phyloP scores from a whole-genome alignment of 2,113 vertebrate species.

The Cololabis saira region DNA sequence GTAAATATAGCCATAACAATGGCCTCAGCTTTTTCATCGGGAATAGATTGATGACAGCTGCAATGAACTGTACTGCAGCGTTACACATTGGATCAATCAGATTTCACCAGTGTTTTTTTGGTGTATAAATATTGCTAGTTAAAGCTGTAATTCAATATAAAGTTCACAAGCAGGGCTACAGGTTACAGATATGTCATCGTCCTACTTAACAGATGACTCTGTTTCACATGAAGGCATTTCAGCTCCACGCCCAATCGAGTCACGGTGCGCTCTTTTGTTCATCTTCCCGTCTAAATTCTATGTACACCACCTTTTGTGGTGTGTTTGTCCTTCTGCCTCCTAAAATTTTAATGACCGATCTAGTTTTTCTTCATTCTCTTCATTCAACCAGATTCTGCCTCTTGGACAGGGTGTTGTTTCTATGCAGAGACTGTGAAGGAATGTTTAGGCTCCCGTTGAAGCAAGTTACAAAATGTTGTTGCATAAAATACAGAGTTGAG shows the following conservation, averaged over 20 bases:
- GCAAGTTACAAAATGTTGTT: no score
- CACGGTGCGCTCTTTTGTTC: constrained; percentile 14
- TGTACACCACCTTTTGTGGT: no score
- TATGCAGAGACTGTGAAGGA: neutral
- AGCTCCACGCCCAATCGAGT: constrained; percentile 45
- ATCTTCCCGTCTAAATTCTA: neutral
- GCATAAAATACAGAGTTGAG: no score
- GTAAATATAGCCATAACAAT: neutral
- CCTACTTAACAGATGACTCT: constrained; percentile 57
- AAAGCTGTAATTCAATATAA: neutral
- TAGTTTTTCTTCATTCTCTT: neutral
- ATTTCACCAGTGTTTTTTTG: neutral
- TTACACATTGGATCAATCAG: neutral
- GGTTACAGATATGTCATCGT: constrained; percentile 2
- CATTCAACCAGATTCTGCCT: neutral
- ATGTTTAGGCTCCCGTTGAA: neutral
- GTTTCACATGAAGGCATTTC: constrained; percentile 52
- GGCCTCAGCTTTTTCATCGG: neutral
- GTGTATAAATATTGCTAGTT: neutral
- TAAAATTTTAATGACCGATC: neutral
- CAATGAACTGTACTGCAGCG: neutral
- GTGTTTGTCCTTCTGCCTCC: no score
- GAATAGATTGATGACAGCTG: neutral
- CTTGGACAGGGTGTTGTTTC: constrained; percentile 1
- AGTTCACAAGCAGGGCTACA: neutral